Base-by-base conservation (phyloP, 2,797 vertebrate genomes). In the Melanotaenia trifasciata region DNA sequence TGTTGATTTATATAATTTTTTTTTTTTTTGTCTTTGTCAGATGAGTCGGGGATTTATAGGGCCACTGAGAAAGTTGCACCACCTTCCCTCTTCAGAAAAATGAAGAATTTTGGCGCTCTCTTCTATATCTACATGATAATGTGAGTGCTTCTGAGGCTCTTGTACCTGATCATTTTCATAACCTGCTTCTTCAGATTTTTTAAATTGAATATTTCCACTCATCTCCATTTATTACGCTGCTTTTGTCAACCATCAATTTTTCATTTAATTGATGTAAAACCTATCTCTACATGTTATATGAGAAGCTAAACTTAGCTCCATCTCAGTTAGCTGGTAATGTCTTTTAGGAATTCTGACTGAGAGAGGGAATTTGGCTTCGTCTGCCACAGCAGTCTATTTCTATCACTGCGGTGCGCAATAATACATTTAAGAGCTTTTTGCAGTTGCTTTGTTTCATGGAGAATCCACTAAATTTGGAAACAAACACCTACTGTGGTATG, bases 111-210 rank as follows among this genome's bases (percentile, higher is more conserved):
- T 58, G 84, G 90, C 53, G 0, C 53, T 1, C 1, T 96, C 69
- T 83, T 96, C 80, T 64, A 89, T 78, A 53, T 96, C 86, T 96
- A 93, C 65, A 32, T 96, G 26, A 56, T 90, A 11, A 36, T 94
- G 94, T 95, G 83, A 93, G 93, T 87, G 26, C 40, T 13, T 20
- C 13, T 63, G 6, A 43, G 24, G 8, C 40, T 10, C 7, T 43
- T 26, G 24, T 43, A 18, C 36, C 1, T 53, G 22, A 24, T 13
- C 8, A 51, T 51, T 51, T 24, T 22, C 50, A 24, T 51, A 8
- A n/a, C 50, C 10, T 24, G 9, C 22, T 24, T 12, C 50, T 26
- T 13, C 10, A 26, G 22, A 5, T 26, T 53, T 53, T 54, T 54
- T 5, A 1, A 4, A 3, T 10, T 53, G 2, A 13, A 54, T 28